These are phyloP conservation scores for Pogonophryne albipinna DNA, from an alignment of 2,797 vertebrate species.

Conservation along the genomic window DNA sequence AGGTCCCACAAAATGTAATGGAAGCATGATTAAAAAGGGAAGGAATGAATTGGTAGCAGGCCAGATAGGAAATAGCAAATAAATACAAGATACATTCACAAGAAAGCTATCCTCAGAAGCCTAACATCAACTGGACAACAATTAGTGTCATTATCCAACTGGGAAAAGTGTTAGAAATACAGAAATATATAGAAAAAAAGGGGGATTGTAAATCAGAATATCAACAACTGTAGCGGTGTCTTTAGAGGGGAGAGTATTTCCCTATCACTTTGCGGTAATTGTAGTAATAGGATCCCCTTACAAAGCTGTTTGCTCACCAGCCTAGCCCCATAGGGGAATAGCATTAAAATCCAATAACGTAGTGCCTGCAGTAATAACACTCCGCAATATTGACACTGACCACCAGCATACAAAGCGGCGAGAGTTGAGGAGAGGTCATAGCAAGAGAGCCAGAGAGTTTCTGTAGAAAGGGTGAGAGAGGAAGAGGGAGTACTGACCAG, in stretches of 20 bases:
- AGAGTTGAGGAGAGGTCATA: slow-evolving; percentile 57
- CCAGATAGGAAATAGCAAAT: background rate
- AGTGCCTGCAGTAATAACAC: slow-evolving; percentile 52
- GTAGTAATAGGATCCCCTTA: slow-evolving; percentile 48
- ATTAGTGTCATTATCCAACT: background rate
- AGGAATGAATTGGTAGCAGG: background rate
- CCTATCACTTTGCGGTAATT: slow-evolving; percentile 29
- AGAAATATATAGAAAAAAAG: background rate
- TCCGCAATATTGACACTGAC: slow-evolving; percentile 51
- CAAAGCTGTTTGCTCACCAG: slow-evolving; percentile 37
- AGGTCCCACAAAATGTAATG: background rate
- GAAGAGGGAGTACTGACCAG: slow-evolving; percentile 78
- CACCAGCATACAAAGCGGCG: slow-evolving; percentile 55
- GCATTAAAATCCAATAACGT: slow-evolving; percentile 61
- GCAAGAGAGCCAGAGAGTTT: slow-evolving; percentile 37
- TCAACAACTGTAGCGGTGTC: slow-evolving; percentile 6
- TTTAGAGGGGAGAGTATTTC: background rate
- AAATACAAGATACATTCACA: no score
- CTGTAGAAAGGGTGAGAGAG: slow-evolving; percentile 12
- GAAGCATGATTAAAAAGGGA: background rate
- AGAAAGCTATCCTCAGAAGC: slow-evolving; percentile 6
- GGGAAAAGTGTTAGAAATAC: background rate
- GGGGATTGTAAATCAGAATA: slow-evolving; percentile 24
- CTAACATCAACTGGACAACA: slow-evolving; percentile 8
- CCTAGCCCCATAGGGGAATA: slow-evolving; percentile 36